Base-by-base conservation (phyloP, 1,140 invertebrate genomes). In the Frieseomelitta varia region DNA sequence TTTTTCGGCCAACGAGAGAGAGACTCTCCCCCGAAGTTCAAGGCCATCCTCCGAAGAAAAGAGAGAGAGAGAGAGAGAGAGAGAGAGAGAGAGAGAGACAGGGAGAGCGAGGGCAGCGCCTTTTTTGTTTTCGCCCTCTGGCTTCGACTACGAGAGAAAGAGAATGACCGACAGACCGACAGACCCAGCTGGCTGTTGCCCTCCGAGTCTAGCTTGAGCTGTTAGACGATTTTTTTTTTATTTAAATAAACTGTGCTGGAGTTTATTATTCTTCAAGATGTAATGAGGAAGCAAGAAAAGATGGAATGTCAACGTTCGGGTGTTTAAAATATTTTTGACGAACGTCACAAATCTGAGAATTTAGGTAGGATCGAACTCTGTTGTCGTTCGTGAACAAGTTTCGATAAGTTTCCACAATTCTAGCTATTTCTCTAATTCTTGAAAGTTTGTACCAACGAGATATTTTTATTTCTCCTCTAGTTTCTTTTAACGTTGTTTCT, bases 1-100 rank as follows among this genome's bases (percentile, higher is more conserved):
- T 92, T 92, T 92, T 92, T 92, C 91, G 92, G 89, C 74, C 88
- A 88, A 86, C 88, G 86, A 87, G 87, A 86, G 84, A 85, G 6
- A 47, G 39, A 47, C 39, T 47, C 87, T 89, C 85, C 79, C 86
- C 83, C 83, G 79, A 92, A 92, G 92, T 92, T 92, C 92, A 92
- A 92, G 92, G 92, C 88, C 91, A 88, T 89, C 79, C 81, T 83
- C 3, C 85, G 81, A 88, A 84, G 86, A 91, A 84, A 85, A 75
- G 34, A 61, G 71, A 74, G 75, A 84, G 47, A 8, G 84, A 47
- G 39, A 47, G 6, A 47, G 39, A 47, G 53, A 19, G 17, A 15
- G 53, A 19, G 53, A 19, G 17, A 21, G 17, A 0, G 39, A 47
- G 39, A 47, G 6, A 47, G 39, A 47, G 53, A 19, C 4, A 15